phyloP scores from a whole-genome alignment of 2,113 vertebrate genomes.

The Athene noctua region DNA sequence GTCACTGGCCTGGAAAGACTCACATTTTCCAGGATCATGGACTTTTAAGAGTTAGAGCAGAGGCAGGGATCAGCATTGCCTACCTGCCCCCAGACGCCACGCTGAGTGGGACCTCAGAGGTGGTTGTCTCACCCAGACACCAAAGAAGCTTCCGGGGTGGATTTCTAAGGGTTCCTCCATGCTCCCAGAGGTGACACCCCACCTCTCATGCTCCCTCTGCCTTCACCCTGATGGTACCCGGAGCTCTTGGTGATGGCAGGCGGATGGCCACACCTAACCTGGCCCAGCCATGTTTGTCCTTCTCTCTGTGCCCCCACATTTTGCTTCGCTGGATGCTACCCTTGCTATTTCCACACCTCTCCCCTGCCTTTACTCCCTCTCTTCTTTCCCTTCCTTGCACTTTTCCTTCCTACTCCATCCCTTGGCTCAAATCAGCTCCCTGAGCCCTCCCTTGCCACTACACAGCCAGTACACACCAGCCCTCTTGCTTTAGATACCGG shows the following conservation, averaged over 20 bases:
- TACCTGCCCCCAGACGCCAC: background rate
- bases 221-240: background rate
- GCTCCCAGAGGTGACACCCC: background rate
- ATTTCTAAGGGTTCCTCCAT: background rate
- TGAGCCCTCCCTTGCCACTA: background rate
- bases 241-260: background rate
- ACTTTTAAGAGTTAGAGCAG: background rate
- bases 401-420: background rate
- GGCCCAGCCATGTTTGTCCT: background rate
- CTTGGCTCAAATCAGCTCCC: background rate
- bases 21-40: background rate
- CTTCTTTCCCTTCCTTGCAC: background rate
- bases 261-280: fast-evolving
- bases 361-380: background rate
- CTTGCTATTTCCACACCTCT: background rate
- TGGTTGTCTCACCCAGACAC: background rate
- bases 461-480: background rate
- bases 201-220: background rate
- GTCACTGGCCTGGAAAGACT: background rate
- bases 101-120: background rate
- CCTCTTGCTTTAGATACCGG: background rate
- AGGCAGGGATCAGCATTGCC: background rate
- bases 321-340: background rate
- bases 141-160: background rate
- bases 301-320: background rate